Percentiles rank a stretch among this genome's conserved stretches.
Conservation (phyloP, 2,888 invertebrate species). For the Barypeithes pellucidus region DNA sequence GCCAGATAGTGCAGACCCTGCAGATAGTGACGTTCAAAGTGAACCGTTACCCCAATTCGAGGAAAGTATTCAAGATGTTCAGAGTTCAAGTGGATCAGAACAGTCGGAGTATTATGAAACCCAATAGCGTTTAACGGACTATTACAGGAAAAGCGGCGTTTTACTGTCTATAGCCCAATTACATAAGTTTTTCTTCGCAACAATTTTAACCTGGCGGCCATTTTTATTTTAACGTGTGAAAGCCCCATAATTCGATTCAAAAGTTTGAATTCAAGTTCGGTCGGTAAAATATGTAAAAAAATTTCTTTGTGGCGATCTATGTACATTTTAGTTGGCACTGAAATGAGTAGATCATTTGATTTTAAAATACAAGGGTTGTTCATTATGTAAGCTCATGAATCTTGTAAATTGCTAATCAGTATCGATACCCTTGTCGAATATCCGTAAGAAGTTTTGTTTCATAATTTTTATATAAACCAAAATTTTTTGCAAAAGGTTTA, state of each 20-base stretch:
- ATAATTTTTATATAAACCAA: not conserved
- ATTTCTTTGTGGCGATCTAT: not conserved
- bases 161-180: too few species aligned
- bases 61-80: not conserved
- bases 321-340: not conserved
- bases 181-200: too few species aligned
- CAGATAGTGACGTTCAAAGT: not conserved
- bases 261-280: too few species aligned
- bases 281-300: not conserved
- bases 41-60: not conserved
- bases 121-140: not conserved
- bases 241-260: too few species aligned
- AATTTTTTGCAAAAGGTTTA: not conserved
- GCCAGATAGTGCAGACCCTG: too few species aligned
- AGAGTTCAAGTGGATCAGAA: constrained; percentile 1
- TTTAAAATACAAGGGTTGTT: not conserved
- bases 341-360: not conserved
- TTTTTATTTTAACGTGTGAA: too few species aligned
- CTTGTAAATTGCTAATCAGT: too few species aligned
- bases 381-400: too few species aligned
- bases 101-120: constrained; percentile 3
- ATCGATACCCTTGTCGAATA: too few species aligned
- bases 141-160: too few species aligned
- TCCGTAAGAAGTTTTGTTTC: not conserved
- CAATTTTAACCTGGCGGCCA: too few species aligned